A percentile compares a stretch with the other conserved stretches of the same genome.
phyloP scores from a whole-genome alignment of 2,888 invertebrate species.

The Trichacis sp. region DNA sequence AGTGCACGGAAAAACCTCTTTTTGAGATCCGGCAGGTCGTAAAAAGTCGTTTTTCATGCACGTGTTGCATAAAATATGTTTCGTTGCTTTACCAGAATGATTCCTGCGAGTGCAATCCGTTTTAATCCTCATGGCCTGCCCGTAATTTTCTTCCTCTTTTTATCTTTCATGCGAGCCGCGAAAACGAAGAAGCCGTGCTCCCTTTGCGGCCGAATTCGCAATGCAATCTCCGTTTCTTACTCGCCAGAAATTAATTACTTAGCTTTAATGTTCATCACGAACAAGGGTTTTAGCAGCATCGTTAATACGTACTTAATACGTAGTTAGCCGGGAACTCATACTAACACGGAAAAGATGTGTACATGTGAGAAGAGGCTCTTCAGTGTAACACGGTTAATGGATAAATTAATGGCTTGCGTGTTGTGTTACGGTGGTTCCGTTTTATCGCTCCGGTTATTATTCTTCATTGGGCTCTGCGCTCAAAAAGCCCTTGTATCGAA shows the following conservation, averaged over 20 bases:
- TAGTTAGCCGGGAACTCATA: constrained; percentile 33
- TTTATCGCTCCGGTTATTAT: constrained; percentile 45
- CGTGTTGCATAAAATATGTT: too few relatives aligned
- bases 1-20: too few relatives aligned
- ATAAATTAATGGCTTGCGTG: constrained; percentile 50
- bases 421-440: constrained; percentile 37
- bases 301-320: constrained; percentile 45
- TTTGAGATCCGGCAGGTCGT: too few relatives aligned
- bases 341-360: constrained; percentile 12
- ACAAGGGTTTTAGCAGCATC: constrained; percentile 36
- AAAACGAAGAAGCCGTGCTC: constrained; percentile 3
- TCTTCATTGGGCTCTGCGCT: constrained; percentile 19
- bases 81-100: too few relatives aligned
- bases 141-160: too few relatives aligned
- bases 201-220: constrained; percentile 31
- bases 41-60: too few relatives aligned
- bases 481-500: constrained; percentile 16
- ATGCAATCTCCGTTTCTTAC: constrained; percentile 52
- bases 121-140: too few relatives aligned
- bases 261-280: constrained; percentile 38
- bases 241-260: constrained; percentile 52
- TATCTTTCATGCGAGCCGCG: not conserved
- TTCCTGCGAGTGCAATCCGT: too few relatives aligned
- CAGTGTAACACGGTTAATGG: constrained; percentile 45
- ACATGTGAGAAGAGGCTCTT: constrained; percentile 25